These are phyloP conservation scores for Rachycentron canadum DNA, from an alignment of 2,797 vertebrate genomes.

Conservation along the genomic window DNA sequence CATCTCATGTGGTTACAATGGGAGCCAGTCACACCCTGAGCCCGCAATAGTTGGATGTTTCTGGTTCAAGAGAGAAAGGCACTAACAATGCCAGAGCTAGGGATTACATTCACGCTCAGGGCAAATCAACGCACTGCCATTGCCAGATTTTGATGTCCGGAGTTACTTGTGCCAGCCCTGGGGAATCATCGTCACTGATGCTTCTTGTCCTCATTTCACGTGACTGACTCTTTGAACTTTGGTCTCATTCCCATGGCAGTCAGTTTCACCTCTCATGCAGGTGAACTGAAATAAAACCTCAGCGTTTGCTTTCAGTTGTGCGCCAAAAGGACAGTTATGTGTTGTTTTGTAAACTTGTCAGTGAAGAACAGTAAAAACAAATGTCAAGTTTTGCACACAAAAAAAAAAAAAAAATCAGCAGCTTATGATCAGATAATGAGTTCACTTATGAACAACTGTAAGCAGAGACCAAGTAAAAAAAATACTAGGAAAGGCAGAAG, in stretches of 20 bases:
- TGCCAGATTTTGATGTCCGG: constrained; percentile 37
- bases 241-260: constrained; percentile 11
- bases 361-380: background rate
- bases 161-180: constrained; percentile 30
- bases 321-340: background rate
- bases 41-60: constrained; percentile 37
- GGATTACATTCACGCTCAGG: constrained; percentile 53
- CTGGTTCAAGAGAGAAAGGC: constrained; percentile 42
- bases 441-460: background rate
- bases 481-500: too few species aligned
- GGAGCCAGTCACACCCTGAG: constrained; percentile 32
- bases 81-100: constrained; percentile 38
- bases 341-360: background rate
- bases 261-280: background rate
- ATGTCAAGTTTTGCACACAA: too few species aligned
- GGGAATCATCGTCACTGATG: constrained; percentile 13
- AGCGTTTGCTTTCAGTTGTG: background rate
- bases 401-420: too few species aligned
- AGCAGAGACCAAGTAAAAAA: background rate
- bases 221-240: constrained; percentile 23
- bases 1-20: constrained; percentile 49
- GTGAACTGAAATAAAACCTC: constrained; percentile 1
- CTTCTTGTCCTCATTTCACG: constrained; percentile 29
- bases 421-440: too few species aligned
- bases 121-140: constrained; percentile 13